Conservation (phyloP, 2,113 vertebrate species). For the Trematomus loennbergii region DNA sequence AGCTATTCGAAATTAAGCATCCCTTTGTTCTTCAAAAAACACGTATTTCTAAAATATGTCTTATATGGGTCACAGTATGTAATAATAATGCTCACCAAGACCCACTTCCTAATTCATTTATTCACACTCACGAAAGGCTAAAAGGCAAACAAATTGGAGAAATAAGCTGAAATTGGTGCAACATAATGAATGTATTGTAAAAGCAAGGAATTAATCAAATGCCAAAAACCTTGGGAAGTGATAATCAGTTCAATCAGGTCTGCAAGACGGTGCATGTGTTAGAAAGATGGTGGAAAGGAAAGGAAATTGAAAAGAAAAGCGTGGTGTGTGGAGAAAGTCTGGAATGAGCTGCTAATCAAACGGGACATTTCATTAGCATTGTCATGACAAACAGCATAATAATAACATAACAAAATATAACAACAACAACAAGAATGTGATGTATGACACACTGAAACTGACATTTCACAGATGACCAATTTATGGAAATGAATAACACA, state of each 20-base stretch:
- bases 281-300: slow-evolving; percentile 14
- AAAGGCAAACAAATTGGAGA: neutral
- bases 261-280: slow-evolving; percentile 9
- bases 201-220: slow-evolving; percentile 14
- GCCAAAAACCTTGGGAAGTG: neutral
- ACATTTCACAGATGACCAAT: slow-evolving; percentile 9
- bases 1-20: neutral
- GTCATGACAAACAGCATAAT: slow-evolving; percentile 6
- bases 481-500: neutral
- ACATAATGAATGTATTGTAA: neutral
- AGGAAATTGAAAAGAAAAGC: neutral
- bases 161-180: neutral
- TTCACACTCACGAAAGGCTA: neutral
- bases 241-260: slow-evolving; percentile 2
- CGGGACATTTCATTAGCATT: slow-evolving; percentile 24
- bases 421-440: slow-evolving; percentile 11
- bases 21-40: neutral
- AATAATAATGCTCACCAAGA: neutral
- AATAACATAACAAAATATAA: neutral
- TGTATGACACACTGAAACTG: neutral
- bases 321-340: neutral
- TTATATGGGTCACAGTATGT: neutral
- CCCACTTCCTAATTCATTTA: neutral
- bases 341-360: slow-evolving; percentile 26
- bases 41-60: neutral